phyloP scores from a whole-genome alignment of 1,140 invertebrate genomes.

The Aphis craccivora region DNA sequence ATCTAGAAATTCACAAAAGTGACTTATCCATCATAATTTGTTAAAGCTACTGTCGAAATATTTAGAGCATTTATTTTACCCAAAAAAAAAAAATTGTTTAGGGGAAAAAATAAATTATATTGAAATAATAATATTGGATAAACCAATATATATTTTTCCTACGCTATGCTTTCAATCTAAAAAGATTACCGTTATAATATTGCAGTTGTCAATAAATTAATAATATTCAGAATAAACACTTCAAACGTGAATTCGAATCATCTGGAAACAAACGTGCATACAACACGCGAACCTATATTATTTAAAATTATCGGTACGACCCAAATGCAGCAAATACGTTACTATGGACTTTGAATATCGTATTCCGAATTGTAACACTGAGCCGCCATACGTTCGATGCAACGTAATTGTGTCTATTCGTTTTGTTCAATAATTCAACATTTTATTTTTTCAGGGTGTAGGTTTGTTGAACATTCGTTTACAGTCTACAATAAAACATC shows the following conservation, averaged over 20 bases:
- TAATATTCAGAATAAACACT: slow-evolving; percentile 10
- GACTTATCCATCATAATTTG: slow-evolving; percentile 15
- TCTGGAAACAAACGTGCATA: background rate
- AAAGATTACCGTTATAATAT: background rate
- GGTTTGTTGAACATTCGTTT: slow-evolving; percentile 8
- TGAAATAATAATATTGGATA: background rate
- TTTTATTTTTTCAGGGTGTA: background rate
- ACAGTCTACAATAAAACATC: slow-evolving; percentile 15
- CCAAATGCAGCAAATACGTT: background rate
- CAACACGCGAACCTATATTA: background rate
- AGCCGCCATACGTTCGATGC: background rate
- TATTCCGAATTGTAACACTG: background rate
- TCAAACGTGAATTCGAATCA: background rate
- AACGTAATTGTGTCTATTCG: background rate
- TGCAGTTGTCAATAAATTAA: background rate
- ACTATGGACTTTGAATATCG: background rate
- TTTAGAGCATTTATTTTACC: background rate
- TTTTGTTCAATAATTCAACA: background rate
- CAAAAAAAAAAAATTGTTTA: background rate
- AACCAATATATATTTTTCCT: background rate
- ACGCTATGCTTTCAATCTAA: background rate
- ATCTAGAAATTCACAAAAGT: background rate
- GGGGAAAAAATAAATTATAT: background rate
- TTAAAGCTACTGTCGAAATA: background rate
- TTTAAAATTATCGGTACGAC: background rate